Evolutionary conservation across 2,888 invertebrate species (phyloP), one percentile per base, ranked within the genome.

Genomic region (Oscheius sp.): DNA sequence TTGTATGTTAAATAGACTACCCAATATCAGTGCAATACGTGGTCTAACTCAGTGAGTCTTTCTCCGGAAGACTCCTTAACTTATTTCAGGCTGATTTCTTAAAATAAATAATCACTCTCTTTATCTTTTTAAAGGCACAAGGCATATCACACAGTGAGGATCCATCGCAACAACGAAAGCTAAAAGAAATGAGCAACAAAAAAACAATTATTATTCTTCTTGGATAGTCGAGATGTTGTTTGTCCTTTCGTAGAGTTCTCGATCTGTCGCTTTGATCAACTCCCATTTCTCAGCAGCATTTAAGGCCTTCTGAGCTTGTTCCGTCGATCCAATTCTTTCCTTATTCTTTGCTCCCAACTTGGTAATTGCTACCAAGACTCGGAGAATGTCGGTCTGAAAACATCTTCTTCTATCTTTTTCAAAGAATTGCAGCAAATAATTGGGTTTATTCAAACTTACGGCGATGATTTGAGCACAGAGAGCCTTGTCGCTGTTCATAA

Each of bases 281-380:
- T 75, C 81, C 55, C 71, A 81, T 46, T 79, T 80, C 31, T 80
- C 76, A 25, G 84, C 85, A 1, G 86, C 86, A 5, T 70, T 76
- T 64, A 86, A 69, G 3, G 80, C 84, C 12, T 79, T 63, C 45
- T 78, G 76, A 6, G 86, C 81, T 61, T 83, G 77, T 37, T 82
- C 78, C 17, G 76, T 72, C 2, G 82, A 73, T 15, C 79, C 79
- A 15, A 73, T 68, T 33, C 86, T 73, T 33, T 75, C 78, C 17
- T 70, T 68, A 58, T 81, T 82, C 48, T 76, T 72, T 3, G 52
- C 72, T 42, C 74, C 76, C 50, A 86, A 53, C 65, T 86, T 86
- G 12, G 84, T 79, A 34, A 86, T 80, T 2, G 86, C 86, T 6
- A 86, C 80, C 37, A 86, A 73, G 20, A 86, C 73, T 29, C 83